These are phyloP conservation scores for Amphipoea oculea DNA, from an alignment of 2,888 invertebrate genomes.

Conservation along the genomic window DNA sequence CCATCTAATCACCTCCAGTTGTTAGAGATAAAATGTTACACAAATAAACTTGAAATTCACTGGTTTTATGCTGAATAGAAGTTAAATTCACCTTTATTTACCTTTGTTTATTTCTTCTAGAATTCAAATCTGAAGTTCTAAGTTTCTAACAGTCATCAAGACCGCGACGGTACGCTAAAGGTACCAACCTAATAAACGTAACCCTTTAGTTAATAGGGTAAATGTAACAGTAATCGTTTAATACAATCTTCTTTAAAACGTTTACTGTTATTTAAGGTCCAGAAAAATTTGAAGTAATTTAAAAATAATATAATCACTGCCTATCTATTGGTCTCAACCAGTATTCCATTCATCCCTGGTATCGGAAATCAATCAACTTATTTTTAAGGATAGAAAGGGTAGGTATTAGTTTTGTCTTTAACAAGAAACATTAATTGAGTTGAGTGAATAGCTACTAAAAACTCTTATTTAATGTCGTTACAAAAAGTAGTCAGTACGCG, in stretches of 20 bases:
- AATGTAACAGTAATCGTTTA: conserved; percentile 7
- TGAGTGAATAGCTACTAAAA: conserved; percentile 5
- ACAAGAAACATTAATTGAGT: conserved; percentile 17
- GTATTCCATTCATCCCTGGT: not conserved
- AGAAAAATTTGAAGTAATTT: not conserved
- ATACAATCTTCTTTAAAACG: not conserved
- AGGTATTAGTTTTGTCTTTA: not conserved
- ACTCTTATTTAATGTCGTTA: conserved; percentile 5
- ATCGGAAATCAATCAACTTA: not conserved
- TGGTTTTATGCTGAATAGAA: conserved; percentile 21
- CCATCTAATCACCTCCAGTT: conserved; percentile 60
- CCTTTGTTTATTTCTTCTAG: not conserved
- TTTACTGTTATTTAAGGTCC: not conserved
- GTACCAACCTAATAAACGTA: conserved; percentile 43
- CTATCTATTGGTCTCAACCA: not conserved
- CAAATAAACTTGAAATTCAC: conserved; percentile 26
- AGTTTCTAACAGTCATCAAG: not conserved
- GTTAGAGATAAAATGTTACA: conserved; percentile 47
- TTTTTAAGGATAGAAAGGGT: not conserved
- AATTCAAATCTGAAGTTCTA: not conserved
- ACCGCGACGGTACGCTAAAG: not conserved
- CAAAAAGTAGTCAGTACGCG: conserved; percentile 4
- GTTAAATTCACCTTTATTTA: conserved; percentile 4
- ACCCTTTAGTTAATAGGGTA: conserved; percentile 30
- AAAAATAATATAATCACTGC: not conserved